phyloP scores from a whole-genome alignment of 2,888 invertebrate species.

The Malacosoma neustria region DNA sequence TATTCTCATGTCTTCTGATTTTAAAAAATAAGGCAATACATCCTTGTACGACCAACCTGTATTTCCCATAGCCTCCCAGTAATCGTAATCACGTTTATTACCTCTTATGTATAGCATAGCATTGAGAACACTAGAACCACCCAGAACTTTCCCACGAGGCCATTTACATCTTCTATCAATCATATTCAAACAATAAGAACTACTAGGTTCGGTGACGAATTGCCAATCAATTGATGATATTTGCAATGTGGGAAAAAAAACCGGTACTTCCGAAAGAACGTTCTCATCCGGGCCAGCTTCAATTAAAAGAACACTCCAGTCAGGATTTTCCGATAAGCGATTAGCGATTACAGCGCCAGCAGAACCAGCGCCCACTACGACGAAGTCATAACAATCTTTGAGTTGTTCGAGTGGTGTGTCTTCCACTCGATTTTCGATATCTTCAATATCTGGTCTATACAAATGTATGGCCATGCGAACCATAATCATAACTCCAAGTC shows the following conservation, averaged over 20 bases:
- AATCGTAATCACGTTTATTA: slow-evolving; percentile 87
- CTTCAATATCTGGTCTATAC: slow-evolving; percentile 82
- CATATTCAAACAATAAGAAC: slow-evolving; percentile 81
- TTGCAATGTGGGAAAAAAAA: slow-evolving; percentile 82
- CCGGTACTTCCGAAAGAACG: slow-evolving; percentile 81
- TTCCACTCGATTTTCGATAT: slow-evolving; percentile 75
- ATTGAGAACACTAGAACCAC: slow-evolving; percentile 89
- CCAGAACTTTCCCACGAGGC: slow-evolving; percentile 87
- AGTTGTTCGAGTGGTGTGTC: slow-evolving; percentile 71
- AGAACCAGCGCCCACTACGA: slow-evolving; percentile 87
- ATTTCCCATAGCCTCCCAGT: slow-evolving; percentile 85
- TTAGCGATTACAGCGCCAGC: slow-evolving; percentile 88
- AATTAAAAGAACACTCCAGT: slow-evolving; percentile 83
- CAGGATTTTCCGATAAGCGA: slow-evolving; percentile 82
- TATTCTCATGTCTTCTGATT: slow-evolving; percentile 85
- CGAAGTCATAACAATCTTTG: slow-evolving; percentile 81
- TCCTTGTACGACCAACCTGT: slow-evolving; percentile 86
- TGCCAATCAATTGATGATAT: slow-evolving; percentile 87
- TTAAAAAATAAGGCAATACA: slow-evolving; percentile 85
- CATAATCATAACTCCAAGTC: slow-evolving; percentile 77
- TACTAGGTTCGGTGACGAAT: slow-evolving; percentile 83
- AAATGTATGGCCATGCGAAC: slow-evolving; percentile 78
- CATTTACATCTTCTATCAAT: slow-evolving; percentile 78
- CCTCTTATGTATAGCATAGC: slow-evolving; percentile 94
- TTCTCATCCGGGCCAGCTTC: slow-evolving; percentile 88